phyloP scores from a whole-genome alignment of 2,113 vertebrate species.

The Miniopterus natalensis region DNA sequence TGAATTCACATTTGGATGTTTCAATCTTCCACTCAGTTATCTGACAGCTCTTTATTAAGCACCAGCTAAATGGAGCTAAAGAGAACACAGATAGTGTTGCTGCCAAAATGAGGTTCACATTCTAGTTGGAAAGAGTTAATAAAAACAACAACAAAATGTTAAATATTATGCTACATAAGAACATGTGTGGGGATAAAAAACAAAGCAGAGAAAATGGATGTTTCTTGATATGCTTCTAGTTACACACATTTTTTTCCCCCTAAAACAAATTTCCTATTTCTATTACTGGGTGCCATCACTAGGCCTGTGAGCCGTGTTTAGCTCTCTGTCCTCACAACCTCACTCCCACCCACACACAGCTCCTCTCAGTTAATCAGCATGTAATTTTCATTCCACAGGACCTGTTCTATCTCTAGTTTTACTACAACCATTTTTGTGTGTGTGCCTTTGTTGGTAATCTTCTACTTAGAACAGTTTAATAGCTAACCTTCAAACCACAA shows the following conservation, averaged over 20 bases:
- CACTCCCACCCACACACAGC: background rate
- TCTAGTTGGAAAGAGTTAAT: background rate
- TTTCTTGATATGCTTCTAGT: background rate
- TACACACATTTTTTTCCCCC: background rate
- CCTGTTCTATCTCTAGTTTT: background rate
- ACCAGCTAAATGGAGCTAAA: background rate
- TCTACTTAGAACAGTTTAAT: background rate
- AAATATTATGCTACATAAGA: background rate
- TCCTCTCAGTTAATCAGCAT: background rate
- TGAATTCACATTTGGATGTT: background rate
- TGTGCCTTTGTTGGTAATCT: background rate
- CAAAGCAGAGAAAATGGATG: background rate
- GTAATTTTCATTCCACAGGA: background rate
- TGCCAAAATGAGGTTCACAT: background rate
- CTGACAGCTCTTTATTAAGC: conserved; percentile 17
- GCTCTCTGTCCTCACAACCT: background rate
- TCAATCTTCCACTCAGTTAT: background rate
- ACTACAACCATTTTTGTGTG: background rate
- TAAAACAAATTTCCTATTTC: background rate
- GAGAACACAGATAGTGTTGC: background rate
- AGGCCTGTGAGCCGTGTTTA: background rate
- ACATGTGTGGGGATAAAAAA: background rate
- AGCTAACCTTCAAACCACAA: background rate
- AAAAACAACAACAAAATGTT: background rate
- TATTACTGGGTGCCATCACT: background rate